Evolutionary conservation across 2,888 invertebrate species (phyloP), one percentile per base, ranked within the genome.

Genomic region (Pollenia griseotomentosa): DNA sequence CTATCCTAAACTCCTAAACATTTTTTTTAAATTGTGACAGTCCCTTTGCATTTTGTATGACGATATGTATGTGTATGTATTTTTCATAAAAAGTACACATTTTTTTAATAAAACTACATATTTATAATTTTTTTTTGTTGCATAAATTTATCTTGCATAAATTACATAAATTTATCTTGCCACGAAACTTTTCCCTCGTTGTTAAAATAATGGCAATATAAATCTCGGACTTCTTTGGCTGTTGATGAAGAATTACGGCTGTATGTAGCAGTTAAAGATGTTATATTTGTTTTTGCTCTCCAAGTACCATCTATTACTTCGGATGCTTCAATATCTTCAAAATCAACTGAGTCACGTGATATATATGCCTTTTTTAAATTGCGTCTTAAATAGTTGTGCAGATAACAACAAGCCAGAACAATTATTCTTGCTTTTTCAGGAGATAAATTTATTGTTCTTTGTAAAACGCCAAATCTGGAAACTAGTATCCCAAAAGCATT

Each of bases 401-500:
- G 16, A 44, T 70, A 80, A 40, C 79, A 80, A 68, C 79, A 68
- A 7, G 78, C 78, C 40, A 68, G 4, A 11, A 66, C 55, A 42
- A 78, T 44, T 53, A 55, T 57, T 70, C 42, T 19, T 2, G 19
- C 55, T 78, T 63, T 77, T 8, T 77, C 65, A 33, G 65, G 51
- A 2, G 40, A 40, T 19, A 71, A 19, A 23, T 11, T 40, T 44
- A 71, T 71, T 71, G 55, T n/a, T 55, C 44, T 14, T 9, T 71
- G 55, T 1, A 71, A 46, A 33, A 71, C 55, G 2, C 71, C 55
- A 71, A 71, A 71, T 40, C 71, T 23, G 9, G 71, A n/a, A 42
- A 44, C 42, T 71, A 71, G 42, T 55, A 74, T 57, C 7, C 48
- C 74, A 23, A 74, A 59, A 19, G 59, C 59, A 7, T 74, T 74